Percentiles rank a stretch among this genome's conserved stretches.
phyloP scores from a whole-genome alignment of 2,797 vertebrate genomes.

The Protonibea diacanthus region DNA sequence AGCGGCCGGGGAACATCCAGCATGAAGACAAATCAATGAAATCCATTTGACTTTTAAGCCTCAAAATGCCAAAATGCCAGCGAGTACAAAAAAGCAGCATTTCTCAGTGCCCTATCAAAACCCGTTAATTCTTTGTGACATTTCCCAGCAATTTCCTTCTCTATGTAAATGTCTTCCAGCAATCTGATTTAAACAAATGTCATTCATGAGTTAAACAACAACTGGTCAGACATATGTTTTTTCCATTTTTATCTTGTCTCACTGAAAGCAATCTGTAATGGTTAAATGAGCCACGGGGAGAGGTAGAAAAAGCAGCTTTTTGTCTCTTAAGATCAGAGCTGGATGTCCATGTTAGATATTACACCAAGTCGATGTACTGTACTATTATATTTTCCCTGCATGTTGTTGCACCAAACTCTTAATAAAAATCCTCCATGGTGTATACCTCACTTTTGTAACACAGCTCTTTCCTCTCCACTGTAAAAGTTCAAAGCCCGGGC shows the following conservation, averaged over 20 bases:
- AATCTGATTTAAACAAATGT: slow-evolving; percentile 88
- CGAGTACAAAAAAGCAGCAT: slow-evolving; percentile 62
- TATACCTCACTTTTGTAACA: slow-evolving; percentile 32
- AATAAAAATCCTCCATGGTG: slow-evolving; percentile 36
- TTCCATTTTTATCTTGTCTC: slow-evolving; percentile 54
- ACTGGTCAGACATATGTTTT: slow-evolving; percentile 58
- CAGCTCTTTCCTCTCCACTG: slow-evolving; percentile 52
- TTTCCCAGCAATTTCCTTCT: slow-evolving; percentile 84
- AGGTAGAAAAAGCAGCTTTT: slow-evolving; percentile 6
- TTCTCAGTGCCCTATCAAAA: slow-evolving; percentile 73
- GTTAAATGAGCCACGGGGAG: slow-evolving; percentile 51
- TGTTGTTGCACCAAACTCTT: slow-evolving; percentile 42
- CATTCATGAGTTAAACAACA: slow-evolving; percentile 80
- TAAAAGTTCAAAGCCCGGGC: slow-evolving; percentile 71
- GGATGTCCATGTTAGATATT: slow-evolving; percentile 17
- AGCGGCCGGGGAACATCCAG: slow-evolving; percentile 62
- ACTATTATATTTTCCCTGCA: slow-evolving; percentile 17
- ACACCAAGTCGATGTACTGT: not conserved
- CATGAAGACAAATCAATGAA: slow-evolving; percentile 80
- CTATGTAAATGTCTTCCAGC: slow-evolving; percentile 83
- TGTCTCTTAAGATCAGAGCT: slow-evolving; percentile 16
- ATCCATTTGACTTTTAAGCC: slow-evolving; percentile 80
- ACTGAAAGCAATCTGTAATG: slow-evolving; percentile 58
- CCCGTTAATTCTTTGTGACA: slow-evolving; percentile 83
- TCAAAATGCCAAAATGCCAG: slow-evolving; percentile 83